Conservation (phyloP, 2,797 vertebrate genomes). For the Urocyon cinereoargenteus region DNA sequence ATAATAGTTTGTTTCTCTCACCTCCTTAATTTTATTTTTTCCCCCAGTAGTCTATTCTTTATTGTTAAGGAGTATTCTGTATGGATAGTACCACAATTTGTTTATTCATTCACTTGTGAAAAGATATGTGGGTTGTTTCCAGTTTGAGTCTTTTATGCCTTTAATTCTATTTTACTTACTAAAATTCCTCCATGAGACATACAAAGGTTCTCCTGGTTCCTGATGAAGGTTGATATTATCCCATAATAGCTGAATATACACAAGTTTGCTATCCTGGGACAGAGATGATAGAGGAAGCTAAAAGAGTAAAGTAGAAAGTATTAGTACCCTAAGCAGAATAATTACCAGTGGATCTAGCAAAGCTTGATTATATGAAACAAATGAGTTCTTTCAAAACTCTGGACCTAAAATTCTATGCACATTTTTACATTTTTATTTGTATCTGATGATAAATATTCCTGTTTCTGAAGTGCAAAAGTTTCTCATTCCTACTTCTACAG, state of each 20-base stretch:
- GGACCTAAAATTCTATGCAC: slow-evolving; percentile 44
- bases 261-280: slow-evolving; percentile 96
- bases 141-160: slow-evolving; percentile 5
- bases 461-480: slow-evolving; percentile 22
- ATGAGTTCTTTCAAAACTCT: slow-evolving; percentile 22
- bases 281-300: slow-evolving; percentile 96
- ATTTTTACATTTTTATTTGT: slow-evolving; percentile 44
- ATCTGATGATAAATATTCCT: slow-evolving; percentile 32
- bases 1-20: background rate
- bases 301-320: slow-evolving; percentile 67
- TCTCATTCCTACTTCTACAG: slow-evolving; percentile 43
- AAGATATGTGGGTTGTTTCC: background rate
- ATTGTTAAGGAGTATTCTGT: background rate
- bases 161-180: slow-evolving; percentile 90
- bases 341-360: background rate
- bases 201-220: slow-evolving; percentile 94
- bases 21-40: background rate
- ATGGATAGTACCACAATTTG: background rate
- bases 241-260: slow-evolving; percentile 97
- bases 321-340: slow-evolving; percentile 48
- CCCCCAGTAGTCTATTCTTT: background rate
- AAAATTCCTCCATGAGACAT: slow-evolving; percentile 95
- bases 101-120: background rate
- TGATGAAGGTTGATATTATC: slow-evolving; percentile 98
- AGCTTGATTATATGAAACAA: background rate